Conservation (phyloP, 64 coral and sea anemone species). For the Stylophora pistillata region DNA sequence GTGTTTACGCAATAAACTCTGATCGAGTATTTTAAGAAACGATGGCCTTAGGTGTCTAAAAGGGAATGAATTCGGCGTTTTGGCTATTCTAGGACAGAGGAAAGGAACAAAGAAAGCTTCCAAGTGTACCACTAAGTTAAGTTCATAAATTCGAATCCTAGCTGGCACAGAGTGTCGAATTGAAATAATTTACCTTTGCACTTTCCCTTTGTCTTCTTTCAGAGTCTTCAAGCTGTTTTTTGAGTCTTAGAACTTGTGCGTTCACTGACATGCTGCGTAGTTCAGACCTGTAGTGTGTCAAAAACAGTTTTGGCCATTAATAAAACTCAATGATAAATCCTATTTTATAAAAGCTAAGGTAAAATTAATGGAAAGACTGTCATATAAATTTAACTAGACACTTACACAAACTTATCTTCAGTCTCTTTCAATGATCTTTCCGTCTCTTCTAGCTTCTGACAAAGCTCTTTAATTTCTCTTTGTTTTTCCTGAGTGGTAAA, state of each 20-base stretch:
- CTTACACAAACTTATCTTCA: conserved; percentile 91
- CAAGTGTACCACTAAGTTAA: too few species aligned
- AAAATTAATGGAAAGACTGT: too few species aligned
- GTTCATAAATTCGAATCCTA: too few species aligned
- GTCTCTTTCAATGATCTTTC: conserved; percentile 70
- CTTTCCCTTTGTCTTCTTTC: conserved; percentile 57
- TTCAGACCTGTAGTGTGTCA: conserved; percentile 62
- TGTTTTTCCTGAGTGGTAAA: conserved; percentile 69
- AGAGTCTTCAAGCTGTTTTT: conserved; percentile 67
- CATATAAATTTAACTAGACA: background rate
- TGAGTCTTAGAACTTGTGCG: conserved; percentile 81
- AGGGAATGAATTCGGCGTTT: too few species aligned
- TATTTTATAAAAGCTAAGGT: too few species aligned
- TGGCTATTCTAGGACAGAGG: too few species aligned
- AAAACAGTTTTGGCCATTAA: too few species aligned
- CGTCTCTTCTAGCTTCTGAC: conserved; percentile 45
- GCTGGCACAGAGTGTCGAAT: background rate
- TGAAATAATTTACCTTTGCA: conserved; percentile 57
- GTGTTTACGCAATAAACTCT: too few species aligned
- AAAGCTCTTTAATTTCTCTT: conserved; percentile 53
- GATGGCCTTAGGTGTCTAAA: too few species aligned
- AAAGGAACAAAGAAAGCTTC: too few species aligned
- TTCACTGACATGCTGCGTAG: conserved; percentile 66
- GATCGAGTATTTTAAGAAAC: too few species aligned
- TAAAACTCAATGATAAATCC: too few species aligned